A percentile compares a stretch with the other conserved stretches of the same genome.
phyloP scores from a whole-genome alignment of 2,888 invertebrate genomes.

The Papilio protenor region DNA sequence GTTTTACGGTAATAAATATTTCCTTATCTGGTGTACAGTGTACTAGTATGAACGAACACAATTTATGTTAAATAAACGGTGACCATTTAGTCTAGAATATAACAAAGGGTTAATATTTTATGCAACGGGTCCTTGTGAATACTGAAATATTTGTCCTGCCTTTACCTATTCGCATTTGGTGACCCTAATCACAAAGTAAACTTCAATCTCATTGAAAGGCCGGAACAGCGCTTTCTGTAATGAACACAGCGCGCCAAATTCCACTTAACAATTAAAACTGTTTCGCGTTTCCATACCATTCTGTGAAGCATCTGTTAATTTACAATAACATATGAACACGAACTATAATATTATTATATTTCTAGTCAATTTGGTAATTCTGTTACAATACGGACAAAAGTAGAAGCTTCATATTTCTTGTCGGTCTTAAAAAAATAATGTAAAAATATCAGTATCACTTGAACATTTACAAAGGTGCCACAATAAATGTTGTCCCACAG shows the following conservation, averaged over 20 bases:
- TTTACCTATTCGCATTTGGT: slow-evolving; percentile 3
- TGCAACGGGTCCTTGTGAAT: neutral
- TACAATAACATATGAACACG: too few species aligned
- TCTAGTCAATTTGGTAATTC: too few species aligned
- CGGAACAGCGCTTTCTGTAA: slow-evolving; percentile 5
- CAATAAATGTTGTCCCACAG: neutral
- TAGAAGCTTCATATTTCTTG: neutral
- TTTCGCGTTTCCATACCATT: slow-evolving; percentile 14
- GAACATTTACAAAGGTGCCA: neutral
- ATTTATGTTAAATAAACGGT: neutral
- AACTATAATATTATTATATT: neutral
- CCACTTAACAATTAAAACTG: slow-evolving; percentile 26
- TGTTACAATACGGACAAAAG: neutral
- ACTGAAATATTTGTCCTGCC: neutral
- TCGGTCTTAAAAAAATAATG: neutral
- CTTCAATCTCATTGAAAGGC: slow-evolving; percentile 36
- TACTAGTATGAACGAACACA: neutral
- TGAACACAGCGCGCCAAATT: slow-evolving; percentile 21
- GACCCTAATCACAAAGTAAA: slow-evolving; percentile 31
- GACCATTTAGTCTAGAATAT: neutral
- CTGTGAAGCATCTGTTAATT: neutral
- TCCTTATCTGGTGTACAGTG: slow-evolving; percentile 4
- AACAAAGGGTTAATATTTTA: slow-evolving; percentile 6
- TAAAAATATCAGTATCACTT: neutral
- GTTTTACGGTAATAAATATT: slow-evolving; percentile 9